These are phyloP conservation scores for Chydorus sphaericus DNA, from an alignment of 2,888 invertebrate genomes.

Conservation along the genomic window DNA sequence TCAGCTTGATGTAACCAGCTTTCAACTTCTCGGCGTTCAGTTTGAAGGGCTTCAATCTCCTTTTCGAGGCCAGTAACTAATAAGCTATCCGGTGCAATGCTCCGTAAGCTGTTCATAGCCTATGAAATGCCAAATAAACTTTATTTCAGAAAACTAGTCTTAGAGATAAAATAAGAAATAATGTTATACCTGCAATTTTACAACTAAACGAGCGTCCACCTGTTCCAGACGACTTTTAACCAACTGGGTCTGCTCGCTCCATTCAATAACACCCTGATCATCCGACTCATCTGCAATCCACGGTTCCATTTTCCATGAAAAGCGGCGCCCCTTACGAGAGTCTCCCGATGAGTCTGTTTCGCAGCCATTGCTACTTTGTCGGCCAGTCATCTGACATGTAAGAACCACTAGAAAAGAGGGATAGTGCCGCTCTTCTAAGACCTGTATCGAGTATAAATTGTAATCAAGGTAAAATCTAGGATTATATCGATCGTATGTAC, in stretches of 20 bases:
- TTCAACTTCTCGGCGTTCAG: slow-evolving; percentile 64
- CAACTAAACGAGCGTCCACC: slow-evolving; percentile 65
- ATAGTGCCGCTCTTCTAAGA: slow-evolving; percentile 79
- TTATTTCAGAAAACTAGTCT: slow-evolving; percentile 1
- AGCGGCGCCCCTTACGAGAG: not conserved
- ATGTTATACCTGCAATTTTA: slow-evolving; percentile 51
- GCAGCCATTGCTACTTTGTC: not conserved
- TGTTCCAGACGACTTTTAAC: slow-evolving; percentile 67
- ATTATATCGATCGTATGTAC: too few species aligned
- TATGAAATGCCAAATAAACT: not conserved
- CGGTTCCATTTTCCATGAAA: slow-evolving; percentile 1
- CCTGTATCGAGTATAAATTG: too few species aligned
- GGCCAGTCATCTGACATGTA: slow-evolving; percentile 8
- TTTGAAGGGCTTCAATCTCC: slow-evolving; percentile 67
- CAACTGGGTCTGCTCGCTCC: slow-evolving; percentile 62
- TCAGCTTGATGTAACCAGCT: slow-evolving; percentile 73
- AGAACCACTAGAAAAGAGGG: slow-evolving; percentile 57
- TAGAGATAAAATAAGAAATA: not conserved
- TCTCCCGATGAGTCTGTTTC: not conserved
- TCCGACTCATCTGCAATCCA: slow-evolving; percentile 2
- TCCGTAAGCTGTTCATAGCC: not conserved
- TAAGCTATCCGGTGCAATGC: not conserved
- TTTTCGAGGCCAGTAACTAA: slow-evolving; percentile 57
- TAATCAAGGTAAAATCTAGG: too few species aligned
- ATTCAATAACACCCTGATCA: slow-evolving; percentile 13